A percentile compares a stretch with the other conserved stretches of the same genome.
Evolutionary conservation across 2,888 invertebrate genomes (phyloP).

Genomic region (Drosophila merina): DNA sequence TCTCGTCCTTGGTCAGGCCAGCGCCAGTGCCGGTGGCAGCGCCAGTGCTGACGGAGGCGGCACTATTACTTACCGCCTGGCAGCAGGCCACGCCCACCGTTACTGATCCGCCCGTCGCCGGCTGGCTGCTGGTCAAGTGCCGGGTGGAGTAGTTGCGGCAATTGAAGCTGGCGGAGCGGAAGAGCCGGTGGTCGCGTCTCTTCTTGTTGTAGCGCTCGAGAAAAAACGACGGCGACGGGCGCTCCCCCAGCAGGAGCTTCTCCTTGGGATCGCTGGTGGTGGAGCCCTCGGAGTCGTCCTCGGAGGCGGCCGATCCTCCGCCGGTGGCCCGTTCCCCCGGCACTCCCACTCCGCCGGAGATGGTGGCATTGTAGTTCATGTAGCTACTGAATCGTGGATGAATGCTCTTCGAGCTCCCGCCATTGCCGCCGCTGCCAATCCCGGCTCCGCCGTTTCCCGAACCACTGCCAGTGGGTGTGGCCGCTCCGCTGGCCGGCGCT

Average conservation of each 20-base stretch:
- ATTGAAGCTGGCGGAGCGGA: constrained; percentile 83
- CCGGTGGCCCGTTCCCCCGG: constrained; percentile 8
- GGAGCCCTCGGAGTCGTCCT: constrained; percentile 83
- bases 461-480: constrained; percentile 68
- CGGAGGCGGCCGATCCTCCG: constrained; percentile 59
- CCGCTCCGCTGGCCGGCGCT: constrained; percentile 71
- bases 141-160: constrained; percentile 84
- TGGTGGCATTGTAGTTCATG: constrained; percentile 63
- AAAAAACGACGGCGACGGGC: constrained; percentile 82
- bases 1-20: constrained; percentile 88
- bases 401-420: constrained; percentile 64
- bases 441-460: constrained; percentile 51
- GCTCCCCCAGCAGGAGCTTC: constrained; percentile 73
- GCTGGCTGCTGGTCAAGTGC: constrained; percentile 80
- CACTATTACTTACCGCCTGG: constrained; percentile 20
- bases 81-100: constrained; percentile 67
- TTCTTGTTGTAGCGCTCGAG: constrained; percentile 83
- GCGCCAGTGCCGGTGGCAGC: constrained; percentile 40
- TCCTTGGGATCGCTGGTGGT: constrained; percentile 84
- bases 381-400: constrained; percentile 78
- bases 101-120: constrained; percentile 66
- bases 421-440: constrained; percentile 51
- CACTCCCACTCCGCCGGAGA: constrained; percentile 42
- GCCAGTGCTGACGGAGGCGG: constrained; percentile 15
- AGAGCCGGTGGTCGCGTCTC: constrained; percentile 83